Base-by-base conservation (phyloP, 2,888 invertebrate genomes). In the Eilema caniola region DNA sequence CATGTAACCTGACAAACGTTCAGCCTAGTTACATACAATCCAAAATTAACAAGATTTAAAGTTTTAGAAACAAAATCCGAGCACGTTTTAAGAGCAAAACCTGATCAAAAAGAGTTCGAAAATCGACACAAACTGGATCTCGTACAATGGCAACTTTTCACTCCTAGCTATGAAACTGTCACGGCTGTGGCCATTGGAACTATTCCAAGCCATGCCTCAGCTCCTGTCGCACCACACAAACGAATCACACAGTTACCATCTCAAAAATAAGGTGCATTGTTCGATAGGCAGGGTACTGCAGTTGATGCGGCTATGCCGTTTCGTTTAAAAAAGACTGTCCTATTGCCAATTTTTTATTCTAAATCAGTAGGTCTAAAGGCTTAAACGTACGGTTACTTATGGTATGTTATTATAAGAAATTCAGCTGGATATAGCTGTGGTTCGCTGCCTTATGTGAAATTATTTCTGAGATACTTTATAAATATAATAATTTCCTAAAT, bases 111-210 rank as follows among this genome's bases (percentile, higher is more conserved):
- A 83, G 81, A 77, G 70, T 14, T 24, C 33, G 24, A 23, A 33
- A 28, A 31, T 23, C 60, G 71, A 67, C 79, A 76, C 76, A 78
- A 84, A 84, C 83, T 79, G 78, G 81, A 75, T 76, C 65, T 77
- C 67, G 75, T 83, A 86, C 83, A 86, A 85, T 81, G 79, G 85
- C 86, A 81, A 88, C 87, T 89, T 88, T 87, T 89, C 86, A 87
- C 81, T 73, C 78, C 73, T 76, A 77, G 82, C 84, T 84, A 86
- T 87, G 88, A 83, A 88, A 86, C 86, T 87, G 89, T 89, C 88
- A 83, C 82, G 78, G 71, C 74, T 79, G 85, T 70, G 86, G 86
- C 81, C 67, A 74, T 82, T 86, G 85, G 86, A 85, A 75, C 74
- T 61, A 67, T 70, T 79, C 80, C 76, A 84, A 83, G 71, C 76